Percentiles rank a stretch among this genome's conserved stretches.
Conservation (phyloP, 2,113 vertebrate genomes). For the Anhinga rufa region DNA sequence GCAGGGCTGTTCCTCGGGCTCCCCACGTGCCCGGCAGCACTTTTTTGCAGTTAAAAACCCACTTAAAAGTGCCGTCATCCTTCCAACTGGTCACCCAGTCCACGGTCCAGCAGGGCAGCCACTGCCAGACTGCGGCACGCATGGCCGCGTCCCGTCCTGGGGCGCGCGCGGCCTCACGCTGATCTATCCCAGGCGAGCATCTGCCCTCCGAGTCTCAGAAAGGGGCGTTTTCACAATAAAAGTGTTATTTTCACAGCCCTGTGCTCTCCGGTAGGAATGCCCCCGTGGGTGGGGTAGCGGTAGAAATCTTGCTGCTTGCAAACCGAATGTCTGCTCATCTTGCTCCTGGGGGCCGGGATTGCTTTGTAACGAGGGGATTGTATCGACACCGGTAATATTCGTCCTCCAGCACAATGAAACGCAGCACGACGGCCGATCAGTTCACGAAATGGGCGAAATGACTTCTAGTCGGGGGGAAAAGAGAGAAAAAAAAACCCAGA, state of each 20-base stretch:
- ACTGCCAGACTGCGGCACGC: neutral
- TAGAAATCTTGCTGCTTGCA: neutral
- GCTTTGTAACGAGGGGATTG: neutral
- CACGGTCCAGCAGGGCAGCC: neutral
- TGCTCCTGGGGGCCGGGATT: neutral
- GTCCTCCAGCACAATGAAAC: neutral
- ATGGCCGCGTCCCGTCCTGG: neutral
- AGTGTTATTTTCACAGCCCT: neutral
- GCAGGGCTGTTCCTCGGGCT: neutral
- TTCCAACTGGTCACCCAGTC: neutral
- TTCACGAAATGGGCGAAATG: neutral
- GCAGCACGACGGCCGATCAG: neutral
- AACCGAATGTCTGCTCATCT: neutral
- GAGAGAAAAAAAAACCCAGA: neutral
- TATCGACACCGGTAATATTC: neutral
- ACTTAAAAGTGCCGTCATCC: neutral
- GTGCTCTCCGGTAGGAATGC: neutral
- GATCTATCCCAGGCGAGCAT: neutral
- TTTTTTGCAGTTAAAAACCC: neutral
- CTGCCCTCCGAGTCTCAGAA: no score
- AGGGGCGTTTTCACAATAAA: neutral
- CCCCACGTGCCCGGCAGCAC: neutral
- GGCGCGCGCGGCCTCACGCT: neutral
- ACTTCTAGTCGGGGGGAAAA: neutral
- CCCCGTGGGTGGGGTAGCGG: neutral